Percentiles rank a stretch among this genome's conserved stretches.
These are phyloP conservation scores for Progne subis DNA, from an alignment of 2,113 vertebrate species.

Conservation along the genomic window DNA sequence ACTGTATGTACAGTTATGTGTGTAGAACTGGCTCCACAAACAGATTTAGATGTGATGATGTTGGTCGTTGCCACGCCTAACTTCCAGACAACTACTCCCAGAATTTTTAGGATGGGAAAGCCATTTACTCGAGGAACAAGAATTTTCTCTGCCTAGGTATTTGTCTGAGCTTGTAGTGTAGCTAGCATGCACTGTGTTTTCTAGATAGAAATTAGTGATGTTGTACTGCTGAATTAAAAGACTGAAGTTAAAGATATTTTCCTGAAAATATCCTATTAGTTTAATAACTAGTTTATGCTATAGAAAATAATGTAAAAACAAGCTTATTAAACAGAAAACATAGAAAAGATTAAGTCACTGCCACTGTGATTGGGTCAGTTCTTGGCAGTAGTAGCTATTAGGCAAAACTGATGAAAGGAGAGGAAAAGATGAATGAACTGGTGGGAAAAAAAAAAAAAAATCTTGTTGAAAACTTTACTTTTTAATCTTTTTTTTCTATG, in stretches of 20 bases:
- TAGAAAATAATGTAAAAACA: not conserved
- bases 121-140: not conserved
- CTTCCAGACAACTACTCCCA: not conserved
- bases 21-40: not conserved
- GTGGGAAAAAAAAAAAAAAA: not conserved
- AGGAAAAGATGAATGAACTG: not conserved
- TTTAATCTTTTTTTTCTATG: fast-evolving
- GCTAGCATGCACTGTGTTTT: not conserved
- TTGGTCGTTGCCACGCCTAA: constrained; percentile 9
- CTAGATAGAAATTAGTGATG: not conserved
- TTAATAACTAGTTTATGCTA: not conserved
- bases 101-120: constrained; percentile 22
- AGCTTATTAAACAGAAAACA: not conserved
- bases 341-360: not conserved
- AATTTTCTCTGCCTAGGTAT: constrained; percentile 6
- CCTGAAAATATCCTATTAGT: not conserved
- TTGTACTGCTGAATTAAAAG: not conserved
- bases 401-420: not conserved
- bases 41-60: not conserved
- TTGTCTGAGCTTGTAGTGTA: constrained; percentile 44
- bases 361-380: not conserved
- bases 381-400: not conserved
- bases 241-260: not conserved
- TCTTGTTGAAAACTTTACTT: not conserved
- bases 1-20: not conserved